Evolutionary conservation across 2,888 invertebrate species (phyloP), one percentile per base, ranked within the genome.

Genomic region (Drosophila meridiana): DNA sequence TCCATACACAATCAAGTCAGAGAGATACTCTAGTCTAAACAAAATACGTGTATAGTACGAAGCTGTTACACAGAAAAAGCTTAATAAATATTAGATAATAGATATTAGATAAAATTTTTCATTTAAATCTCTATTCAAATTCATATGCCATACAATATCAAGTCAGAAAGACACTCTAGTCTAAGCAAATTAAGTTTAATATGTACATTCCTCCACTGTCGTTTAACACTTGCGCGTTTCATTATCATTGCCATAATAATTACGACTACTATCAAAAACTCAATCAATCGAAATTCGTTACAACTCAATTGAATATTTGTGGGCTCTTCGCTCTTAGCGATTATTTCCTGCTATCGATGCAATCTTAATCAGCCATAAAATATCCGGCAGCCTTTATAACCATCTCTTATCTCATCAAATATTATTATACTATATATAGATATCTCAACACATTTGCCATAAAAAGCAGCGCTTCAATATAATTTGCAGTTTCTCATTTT

Each of bases 401-500:
- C 58, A 42, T 40, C 26, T 48, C 45, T 30, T 30, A 52, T 55
- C 47, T 40, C 48, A 70, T 58, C 63, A 64, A 64, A 64, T 52
- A 45, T 62, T 57, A 8, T 61, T 70, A 53, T 52, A 7, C 42
- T 40, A 40, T 20, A 52, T 28, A 52, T 40, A 40, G 11, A 52
- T 28, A 52, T 40, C 57, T 71, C 43, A 53, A 52, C 36, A 47
- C 42, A 71, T 62, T 43, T 56, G 67, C 64, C 36, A 75, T 79
- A 64, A 67, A 67, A 82, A 53, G 30, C 55, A 52, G 20, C 36
- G 69, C 55, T 34, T 62, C 57, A 60, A 62, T 68, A 73, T 78
- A 73, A 81, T 78, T 78, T 73, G 55, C 69, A 58, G 56, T 53
- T 80, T 66, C 64, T 40, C 63, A 59, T 72, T 72, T 58, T 58